Evolutionary conservation across 1,140 invertebrate genomes (phyloP).

Genomic region (Diuraphis noxia): DNA sequence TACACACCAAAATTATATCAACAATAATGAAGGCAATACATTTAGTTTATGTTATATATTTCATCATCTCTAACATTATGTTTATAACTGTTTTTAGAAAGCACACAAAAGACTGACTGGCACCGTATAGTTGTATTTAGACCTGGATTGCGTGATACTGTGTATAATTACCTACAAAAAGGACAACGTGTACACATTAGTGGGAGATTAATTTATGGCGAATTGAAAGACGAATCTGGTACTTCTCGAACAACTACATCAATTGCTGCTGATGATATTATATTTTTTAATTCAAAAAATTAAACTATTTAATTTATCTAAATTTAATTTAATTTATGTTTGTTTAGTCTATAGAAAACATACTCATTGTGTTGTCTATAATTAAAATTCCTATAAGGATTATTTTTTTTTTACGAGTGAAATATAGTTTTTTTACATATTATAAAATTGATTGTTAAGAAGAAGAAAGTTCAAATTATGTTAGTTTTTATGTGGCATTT

Average conservation of each 20-base stretch:
- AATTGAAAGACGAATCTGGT: slow-evolving; percentile 80
- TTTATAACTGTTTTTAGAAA: slow-evolving; percentile 9
- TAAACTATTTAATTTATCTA: not conserved
- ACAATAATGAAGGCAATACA: slow-evolving; percentile 61
- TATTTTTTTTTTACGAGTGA: not conserved
- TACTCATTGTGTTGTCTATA: not conserved
- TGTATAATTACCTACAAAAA: slow-evolving; percentile 80
- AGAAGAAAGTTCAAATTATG: not conserved
- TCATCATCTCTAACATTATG: not conserved
- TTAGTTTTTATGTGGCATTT: not conserved
- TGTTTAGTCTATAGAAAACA: not conserved
- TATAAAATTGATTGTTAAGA: not conserved
- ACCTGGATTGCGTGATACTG: slow-evolving; percentile 75
- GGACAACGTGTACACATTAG: slow-evolving; percentile 83
- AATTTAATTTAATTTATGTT: not conserved
- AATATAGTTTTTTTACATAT: not conserved
- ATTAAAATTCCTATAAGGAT: not conserved
- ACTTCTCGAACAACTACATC: slow-evolving; percentile 71
- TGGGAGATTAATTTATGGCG: slow-evolving; percentile 82
- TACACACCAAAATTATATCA: slow-evolving; percentile 82
- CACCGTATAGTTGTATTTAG: slow-evolving; percentile 87
- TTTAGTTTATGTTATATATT: not conserved
- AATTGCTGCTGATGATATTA: slow-evolving; percentile 83
- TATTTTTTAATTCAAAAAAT: slow-evolving; percentile 69
- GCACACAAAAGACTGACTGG: slow-evolving; percentile 84